Conservation (phyloP, 30 jellyfish, hydroid and myxozoan species). For the Haliclystus octoradiatus region DNA sequence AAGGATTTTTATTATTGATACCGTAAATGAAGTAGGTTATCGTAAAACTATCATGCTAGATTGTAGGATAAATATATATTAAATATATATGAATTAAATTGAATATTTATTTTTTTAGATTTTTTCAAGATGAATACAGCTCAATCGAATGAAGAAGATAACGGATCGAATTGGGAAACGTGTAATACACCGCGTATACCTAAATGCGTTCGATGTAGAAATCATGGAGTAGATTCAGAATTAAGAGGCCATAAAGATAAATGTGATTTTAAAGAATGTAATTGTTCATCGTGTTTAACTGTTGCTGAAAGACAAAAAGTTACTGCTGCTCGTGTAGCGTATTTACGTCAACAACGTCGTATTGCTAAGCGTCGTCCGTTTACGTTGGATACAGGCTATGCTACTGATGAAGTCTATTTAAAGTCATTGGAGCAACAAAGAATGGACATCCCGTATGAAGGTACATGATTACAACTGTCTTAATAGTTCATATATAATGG, state of each 20-base stretch:
- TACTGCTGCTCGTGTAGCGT: slow-evolving; percentile 94
- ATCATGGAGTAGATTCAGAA: slow-evolving; percentile 81
- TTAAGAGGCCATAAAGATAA: slow-evolving; percentile 88
- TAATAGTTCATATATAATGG: no score
- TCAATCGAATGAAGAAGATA: no score
- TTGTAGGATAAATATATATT: no score
- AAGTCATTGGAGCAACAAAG: neutral
- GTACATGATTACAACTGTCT: no score
- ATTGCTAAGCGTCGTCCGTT: slow-evolving; percentile 55
- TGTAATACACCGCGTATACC: slow-evolving; percentile 54
- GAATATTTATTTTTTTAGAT: no score
- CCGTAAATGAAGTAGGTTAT: no score
- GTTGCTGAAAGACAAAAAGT: slow-evolving; percentile 90
- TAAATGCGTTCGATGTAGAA: slow-evolving; percentile 83
- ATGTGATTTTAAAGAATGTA: slow-evolving; percentile 88
- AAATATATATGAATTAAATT: no score
- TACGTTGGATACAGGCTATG: neutral
- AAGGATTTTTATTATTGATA: no score
- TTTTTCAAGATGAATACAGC: no score
- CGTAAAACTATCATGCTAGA: no score
- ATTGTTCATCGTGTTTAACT: slow-evolving; percentile 69
- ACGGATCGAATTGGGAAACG: slow-evolving; percentile 8
- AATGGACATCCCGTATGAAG: no score
- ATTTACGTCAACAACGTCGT: slow-evolving; percentile 84
- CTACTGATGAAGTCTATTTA: neutral